Evolutionary conservation across 53 echinoderm and acorn worm genomes (phyloP), one percentile per base, ranked within the genome.

Genomic region (Actinopyga echinites): DNA sequence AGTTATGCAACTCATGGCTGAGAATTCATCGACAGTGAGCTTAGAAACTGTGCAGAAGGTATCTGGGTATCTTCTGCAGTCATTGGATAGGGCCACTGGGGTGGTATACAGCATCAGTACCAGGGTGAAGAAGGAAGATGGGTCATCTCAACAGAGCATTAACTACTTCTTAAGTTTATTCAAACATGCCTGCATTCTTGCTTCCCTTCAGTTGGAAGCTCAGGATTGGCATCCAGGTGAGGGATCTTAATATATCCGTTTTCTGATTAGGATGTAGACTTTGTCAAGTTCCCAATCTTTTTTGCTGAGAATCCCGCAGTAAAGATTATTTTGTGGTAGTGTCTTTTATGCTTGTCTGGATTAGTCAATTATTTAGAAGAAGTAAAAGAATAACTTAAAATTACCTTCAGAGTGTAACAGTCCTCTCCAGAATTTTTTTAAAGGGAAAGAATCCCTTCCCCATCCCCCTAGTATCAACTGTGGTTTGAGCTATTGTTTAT

Each of bases 161-260:
- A 93, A 96, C 77, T 96, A 96, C 40, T 64, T 96, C 77, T 68
- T 88, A 68, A 96, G 90, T 73, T 79, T 96, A 23, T 96, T 88
- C 61, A 87, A 90, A 49, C 96, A 96, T 82, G 93, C 93, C 67
- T 87, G 83, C 86, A 92, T 93, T 30, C 84, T 96, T 66, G 92
- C 96, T 30, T 91, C 92, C 7, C 55, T 96, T 58, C 88, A 92
- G 42, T 44, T 90, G 20, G 96, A 96, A 78, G 92, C 93, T 23
- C 83, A 83, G 66, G 90, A 92, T 44, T 89, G 91, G 88, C 79
- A 89, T 44, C 90, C 93, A 87, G 96, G 96, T 96, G 79, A 69
- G 89, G 3, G 26, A 13, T 13, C 15, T 49, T 15, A 13, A 6
- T 49, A 15, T 0, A 40, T 40, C 4, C 40, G 17, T 49, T 13